phyloP scores from a whole-genome alignment of 92 coral and sea anemone genomes.

The Plumapathes pennacea region DNA sequence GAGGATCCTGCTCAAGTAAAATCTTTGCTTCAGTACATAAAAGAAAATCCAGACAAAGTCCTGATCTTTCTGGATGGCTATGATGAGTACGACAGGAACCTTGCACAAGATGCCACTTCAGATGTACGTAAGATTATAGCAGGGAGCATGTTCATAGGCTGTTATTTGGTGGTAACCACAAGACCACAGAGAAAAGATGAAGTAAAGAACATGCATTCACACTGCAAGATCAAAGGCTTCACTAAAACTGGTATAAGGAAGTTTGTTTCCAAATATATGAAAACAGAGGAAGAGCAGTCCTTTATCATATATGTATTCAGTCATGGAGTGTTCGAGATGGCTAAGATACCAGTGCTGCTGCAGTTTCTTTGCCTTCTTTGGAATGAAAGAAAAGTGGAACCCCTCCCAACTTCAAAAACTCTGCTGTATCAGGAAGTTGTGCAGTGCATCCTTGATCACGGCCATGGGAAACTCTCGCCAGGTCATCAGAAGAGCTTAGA shows the following conservation, averaged over 20 bases:
- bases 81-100: conserved; percentile 3
- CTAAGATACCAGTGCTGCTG: conserved; percentile 6
- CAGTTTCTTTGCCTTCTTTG: conserved; percentile 11
- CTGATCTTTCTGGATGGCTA: conserved; percentile 15
- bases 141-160: conserved; percentile 3
- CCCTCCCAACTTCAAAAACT: not conserved
- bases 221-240: conserved; percentile 8
- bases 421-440: conserved; percentile 1
- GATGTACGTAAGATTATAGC: not conserved
- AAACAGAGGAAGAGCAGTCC: not conserved
- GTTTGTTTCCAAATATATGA: not conserved
- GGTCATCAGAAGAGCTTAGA: not conserved
- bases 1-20: not conserved
- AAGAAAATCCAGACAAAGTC: conserved; percentile 15
- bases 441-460: conserved; percentile 14
- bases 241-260: not conserved
- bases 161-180: conserved; percentile 11
- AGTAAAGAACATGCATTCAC: not conserved
- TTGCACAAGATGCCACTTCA: no score
- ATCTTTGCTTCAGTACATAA: not conserved
- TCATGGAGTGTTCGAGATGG: not conserved
- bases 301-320: not conserved
- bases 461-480: not conserved
- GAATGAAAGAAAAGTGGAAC: conserved; percentile 1
- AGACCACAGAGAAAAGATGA: not conserved